A percentile compares a stretch with the other conserved stretches of the same genome.
Evolutionary conservation across 2,888 invertebrate genomes (phyloP).

Genomic region (Euzetes globulus): DNA sequence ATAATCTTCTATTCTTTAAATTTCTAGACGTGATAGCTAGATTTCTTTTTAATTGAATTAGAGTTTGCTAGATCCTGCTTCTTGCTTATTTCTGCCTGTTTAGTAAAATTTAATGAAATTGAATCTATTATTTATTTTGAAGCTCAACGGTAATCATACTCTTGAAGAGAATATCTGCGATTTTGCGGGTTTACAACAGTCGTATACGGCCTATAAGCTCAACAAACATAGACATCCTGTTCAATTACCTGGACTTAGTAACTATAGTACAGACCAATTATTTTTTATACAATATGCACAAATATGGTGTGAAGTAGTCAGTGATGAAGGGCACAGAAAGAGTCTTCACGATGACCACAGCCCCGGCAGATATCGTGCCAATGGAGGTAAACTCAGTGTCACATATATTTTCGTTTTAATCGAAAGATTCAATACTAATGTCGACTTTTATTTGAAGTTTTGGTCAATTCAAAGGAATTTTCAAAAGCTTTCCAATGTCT

Average conservation of each 20-base stretch:
- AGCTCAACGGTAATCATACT: conserved; percentile 48
- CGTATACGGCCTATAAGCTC: conserved; percentile 44
- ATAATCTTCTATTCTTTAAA: background rate
- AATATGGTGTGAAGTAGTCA: conserved; percentile 43
- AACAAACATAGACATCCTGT: conserved; percentile 41
- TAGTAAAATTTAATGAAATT: background rate
- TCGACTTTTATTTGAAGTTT: background rate
- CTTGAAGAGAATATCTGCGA: conserved; percentile 49
- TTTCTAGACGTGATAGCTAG: too few relatives aligned
- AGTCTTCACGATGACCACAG: conserved; percentile 34
- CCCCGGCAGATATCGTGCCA: conserved; percentile 34
- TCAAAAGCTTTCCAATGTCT: conserved; percentile 40
- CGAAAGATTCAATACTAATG: background rate
- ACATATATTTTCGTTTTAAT: background rate
- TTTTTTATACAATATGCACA: conserved; percentile 49
- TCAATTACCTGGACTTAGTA: conserved; percentile 46
- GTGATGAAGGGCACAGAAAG: conserved; percentile 32
- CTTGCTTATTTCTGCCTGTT: too few relatives aligned
- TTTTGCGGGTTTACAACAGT: conserved; percentile 47
- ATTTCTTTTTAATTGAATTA: too few relatives aligned
- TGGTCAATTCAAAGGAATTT: conserved; percentile 40
- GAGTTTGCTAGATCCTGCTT: too few relatives aligned
- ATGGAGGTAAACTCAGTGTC: conserved; percentile 24
- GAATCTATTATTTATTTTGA: too few relatives aligned
- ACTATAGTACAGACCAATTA: conserved; percentile 46